phyloP scores from a whole-genome alignment of 1,140 invertebrate species.

The Luehdorfia chinensis region DNA sequence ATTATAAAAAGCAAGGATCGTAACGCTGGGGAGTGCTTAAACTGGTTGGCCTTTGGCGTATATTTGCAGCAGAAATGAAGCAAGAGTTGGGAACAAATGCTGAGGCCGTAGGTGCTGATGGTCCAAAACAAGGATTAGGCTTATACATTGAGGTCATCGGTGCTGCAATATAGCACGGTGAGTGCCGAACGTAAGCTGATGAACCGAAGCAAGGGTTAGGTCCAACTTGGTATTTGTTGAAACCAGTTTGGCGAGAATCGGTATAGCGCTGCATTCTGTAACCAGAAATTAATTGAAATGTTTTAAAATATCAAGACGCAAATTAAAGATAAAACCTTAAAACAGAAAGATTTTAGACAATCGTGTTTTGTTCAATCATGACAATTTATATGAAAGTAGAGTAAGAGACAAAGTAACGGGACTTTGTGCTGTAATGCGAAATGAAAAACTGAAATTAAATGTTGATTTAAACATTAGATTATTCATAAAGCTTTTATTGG shows the following conservation, averaged over 20 bases:
- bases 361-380: too few relatives aligned
- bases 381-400: too few relatives aligned
- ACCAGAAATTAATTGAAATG: slow-evolving; percentile 11
- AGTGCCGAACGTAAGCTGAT: background rate
- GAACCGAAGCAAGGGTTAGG: slow-evolving; percentile 16
- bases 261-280: slow-evolving; percentile 32
- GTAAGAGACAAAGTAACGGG: too few relatives aligned
- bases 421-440: too few relatives aligned
- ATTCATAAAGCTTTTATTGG: too few relatives aligned
- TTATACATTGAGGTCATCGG: background rate
- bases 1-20: slow-evolving; percentile 9
- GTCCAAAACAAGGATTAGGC: background rate
- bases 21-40: background rate
- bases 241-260: slow-evolving; percentile 2
- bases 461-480: too few relatives aligned
- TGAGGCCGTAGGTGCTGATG: background rate
- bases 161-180: background rate
- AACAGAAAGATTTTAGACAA: too few relatives aligned
- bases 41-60: background rate
- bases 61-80: background rate
- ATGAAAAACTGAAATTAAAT: too few relatives aligned
- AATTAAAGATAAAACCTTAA: too few relatives aligned
- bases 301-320: too few relatives aligned
- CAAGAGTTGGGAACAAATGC: background rate
- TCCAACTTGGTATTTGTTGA: background rate